Percentiles rank a stretch among this genome's conserved stretches.
Evolutionary conservation across 1,140 invertebrate genomes (phyloP).

Genomic region (Tetraneura akinire): DNA sequence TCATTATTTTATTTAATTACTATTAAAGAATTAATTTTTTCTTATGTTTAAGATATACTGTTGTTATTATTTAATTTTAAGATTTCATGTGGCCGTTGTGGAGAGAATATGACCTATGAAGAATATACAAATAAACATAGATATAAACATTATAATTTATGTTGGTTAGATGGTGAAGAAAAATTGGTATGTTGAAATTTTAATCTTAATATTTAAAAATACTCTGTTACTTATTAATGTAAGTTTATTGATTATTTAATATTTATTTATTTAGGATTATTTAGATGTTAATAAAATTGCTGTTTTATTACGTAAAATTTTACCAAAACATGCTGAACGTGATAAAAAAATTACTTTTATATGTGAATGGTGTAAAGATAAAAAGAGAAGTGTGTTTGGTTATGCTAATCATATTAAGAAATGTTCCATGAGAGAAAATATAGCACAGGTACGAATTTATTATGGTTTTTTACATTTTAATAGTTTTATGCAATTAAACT

Average conservation of each 20-base stretch:
- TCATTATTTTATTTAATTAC: background rate
- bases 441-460: no score
- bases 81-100: constrained; percentile 52
- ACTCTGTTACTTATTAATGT: background rate
- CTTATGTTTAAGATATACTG: background rate
- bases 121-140: constrained; percentile 50
- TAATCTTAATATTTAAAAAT: background rate
- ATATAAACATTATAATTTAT: constrained; percentile 48
- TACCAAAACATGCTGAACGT: constrained; percentile 10
- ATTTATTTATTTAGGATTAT: constrained; percentile 32
- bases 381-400: constrained; percentile 64
- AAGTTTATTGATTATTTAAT: background rate
- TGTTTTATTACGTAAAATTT: background rate
- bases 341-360: constrained; percentile 55
- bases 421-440: constrained; percentile 65
- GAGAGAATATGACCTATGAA: constrained; percentile 41
- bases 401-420: constrained; percentile 66
- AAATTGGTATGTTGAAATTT: constrained; percentile 35
- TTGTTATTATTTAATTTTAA: constrained; percentile 8
- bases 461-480: no score
- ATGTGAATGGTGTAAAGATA: constrained; percentile 64
- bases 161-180: constrained; percentile 52
- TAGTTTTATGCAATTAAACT: no score
- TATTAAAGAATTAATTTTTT: background rate
- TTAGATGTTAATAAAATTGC: background rate